A percentile compares a stretch with the other conserved stretches of the same genome.
Evolutionary conservation across 2,113 vertebrate genomes (phyloP).

Genomic region (Catagonus wagneri): DNA sequence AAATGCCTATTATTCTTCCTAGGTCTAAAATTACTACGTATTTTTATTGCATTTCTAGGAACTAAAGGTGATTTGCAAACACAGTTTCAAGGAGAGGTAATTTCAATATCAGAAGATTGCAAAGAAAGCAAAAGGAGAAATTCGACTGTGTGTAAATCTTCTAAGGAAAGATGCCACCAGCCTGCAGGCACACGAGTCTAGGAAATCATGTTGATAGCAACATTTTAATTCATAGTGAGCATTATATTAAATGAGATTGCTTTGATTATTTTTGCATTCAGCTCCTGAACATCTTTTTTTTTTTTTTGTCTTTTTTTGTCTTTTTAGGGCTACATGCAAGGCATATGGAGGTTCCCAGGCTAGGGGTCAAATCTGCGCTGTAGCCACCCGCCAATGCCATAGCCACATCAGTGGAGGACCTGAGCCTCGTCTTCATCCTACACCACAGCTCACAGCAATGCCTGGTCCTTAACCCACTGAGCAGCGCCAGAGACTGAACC

Average conservation of each 20-base stretch:
- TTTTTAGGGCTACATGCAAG: no score
- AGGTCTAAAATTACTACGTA: background rate
- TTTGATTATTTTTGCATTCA: constrained; percentile 14
- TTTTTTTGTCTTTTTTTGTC: no score
- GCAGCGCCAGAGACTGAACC: no score
- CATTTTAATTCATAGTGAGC: background rate
- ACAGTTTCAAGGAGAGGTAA: background rate
- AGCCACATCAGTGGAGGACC: no score
- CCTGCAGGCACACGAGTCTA: background rate
- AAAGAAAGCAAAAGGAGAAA: background rate
- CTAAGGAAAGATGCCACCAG: background rate
- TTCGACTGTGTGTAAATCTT: background rate
- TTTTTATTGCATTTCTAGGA: constrained; percentile 48
- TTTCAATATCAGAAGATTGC: background rate
- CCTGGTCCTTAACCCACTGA: no score
- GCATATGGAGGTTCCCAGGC: no score
- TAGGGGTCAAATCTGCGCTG: no score
- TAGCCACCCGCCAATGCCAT: no score
- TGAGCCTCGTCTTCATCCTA: no score
- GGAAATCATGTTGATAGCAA: background rate
- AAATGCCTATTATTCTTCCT: constrained; percentile 33
- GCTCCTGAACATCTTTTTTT: background rate
- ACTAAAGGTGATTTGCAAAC: background rate
- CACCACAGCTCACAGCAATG: no score
- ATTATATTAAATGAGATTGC: background rate